Conservation (phyloP, 2,888 invertebrate genomes). For the Rhodophaea formosa region DNA sequence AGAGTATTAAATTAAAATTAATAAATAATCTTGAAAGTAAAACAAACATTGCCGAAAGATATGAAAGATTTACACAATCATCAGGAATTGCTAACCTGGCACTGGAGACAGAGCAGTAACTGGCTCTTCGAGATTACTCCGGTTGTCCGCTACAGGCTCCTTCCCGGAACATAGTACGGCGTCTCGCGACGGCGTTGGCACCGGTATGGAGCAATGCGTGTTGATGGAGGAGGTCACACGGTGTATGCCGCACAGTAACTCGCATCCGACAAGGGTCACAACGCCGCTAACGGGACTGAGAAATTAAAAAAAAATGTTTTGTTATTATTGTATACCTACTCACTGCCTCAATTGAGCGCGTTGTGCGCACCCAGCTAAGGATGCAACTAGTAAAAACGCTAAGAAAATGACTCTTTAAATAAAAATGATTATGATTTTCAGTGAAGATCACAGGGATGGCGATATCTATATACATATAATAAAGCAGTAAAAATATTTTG, state of each 20-base stretch:
- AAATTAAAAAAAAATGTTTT: background rate
- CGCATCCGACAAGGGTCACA: slow-evolving; percentile 83
- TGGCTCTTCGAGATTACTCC: slow-evolving; percentile 4
- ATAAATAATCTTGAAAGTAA: too few species aligned
- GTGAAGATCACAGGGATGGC: too few species aligned
- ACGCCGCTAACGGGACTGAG: slow-evolving; percentile 79
- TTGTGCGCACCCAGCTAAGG: too few species aligned
- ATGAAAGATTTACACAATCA: too few species aligned
- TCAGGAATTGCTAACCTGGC: slow-evolving; percentile 17
- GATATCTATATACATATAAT: too few species aligned
- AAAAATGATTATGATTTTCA: too few species aligned
- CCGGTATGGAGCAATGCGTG: slow-evolving; percentile 51
- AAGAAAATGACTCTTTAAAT: too few species aligned
- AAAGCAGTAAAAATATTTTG: too few species aligned
- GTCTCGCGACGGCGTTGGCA: slow-evolving; percentile 34
- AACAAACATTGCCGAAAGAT: too few species aligned
- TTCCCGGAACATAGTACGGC: slow-evolving; percentile 26
- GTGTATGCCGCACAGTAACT: slow-evolving; percentile 83
- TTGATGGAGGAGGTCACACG: slow-evolving; percentile 72
- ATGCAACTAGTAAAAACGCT: too few species aligned
- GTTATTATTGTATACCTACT: background rate
- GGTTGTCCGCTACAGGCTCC: slow-evolving; percentile 6
- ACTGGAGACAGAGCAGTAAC: slow-evolving; percentile 14
- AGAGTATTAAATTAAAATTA: too few species aligned
- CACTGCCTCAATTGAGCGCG: too few species aligned